A percentile compares a stretch with the other conserved stretches of the same genome.
phyloP scores from a whole-genome alignment of 2,888 invertebrate species.

The Cataglyphis cursor region DNA sequence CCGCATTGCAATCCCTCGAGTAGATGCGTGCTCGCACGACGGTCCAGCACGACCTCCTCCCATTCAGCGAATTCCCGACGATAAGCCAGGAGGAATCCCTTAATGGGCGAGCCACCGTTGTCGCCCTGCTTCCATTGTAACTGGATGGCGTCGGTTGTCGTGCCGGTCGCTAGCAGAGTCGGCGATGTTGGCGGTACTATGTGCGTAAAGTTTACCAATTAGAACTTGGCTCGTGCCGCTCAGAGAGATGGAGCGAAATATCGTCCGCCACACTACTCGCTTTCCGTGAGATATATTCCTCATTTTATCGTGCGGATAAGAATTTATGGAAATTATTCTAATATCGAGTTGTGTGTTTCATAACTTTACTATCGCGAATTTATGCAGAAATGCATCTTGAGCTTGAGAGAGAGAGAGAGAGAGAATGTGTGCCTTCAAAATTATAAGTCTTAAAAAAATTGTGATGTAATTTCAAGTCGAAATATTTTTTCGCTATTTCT shows the following conservation, averaged over 20 bases:
- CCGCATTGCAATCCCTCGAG: slow-evolving; percentile 85
- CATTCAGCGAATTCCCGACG: slow-evolving; percentile 88
- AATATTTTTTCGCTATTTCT: neutral
- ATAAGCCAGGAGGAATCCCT: slow-evolving; percentile 88
- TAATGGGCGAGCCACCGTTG: slow-evolving; percentile 88
- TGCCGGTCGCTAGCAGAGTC: slow-evolving; percentile 87
- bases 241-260: slow-evolving; percentile 40
- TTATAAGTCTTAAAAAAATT: neutral
- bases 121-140: slow-evolving; percentile 88
- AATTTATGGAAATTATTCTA: slow-evolving; percentile 41
- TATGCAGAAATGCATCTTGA: neutral
- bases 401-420: neutral
- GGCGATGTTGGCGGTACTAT: slow-evolving; percentile 89
- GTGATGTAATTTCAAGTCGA: neutral
- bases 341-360: neutral
- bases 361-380: slow-evolving; percentile 3
- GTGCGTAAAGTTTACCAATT: slow-evolving; percentile 82
- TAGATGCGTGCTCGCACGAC: slow-evolving; percentile 85
- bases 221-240: slow-evolving; percentile 65
- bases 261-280: slow-evolving; percentile 3
- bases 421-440: neutral
- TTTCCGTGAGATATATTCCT: neutral
- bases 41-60: slow-evolving; percentile 88
- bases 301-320: slow-evolving; percentile 28
- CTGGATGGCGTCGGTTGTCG: slow-evolving; percentile 88